Evolutionary conservation across 2,113 vertebrate genomes (phyloP).

Genomic region (Sceloporus tristichus): DNA sequence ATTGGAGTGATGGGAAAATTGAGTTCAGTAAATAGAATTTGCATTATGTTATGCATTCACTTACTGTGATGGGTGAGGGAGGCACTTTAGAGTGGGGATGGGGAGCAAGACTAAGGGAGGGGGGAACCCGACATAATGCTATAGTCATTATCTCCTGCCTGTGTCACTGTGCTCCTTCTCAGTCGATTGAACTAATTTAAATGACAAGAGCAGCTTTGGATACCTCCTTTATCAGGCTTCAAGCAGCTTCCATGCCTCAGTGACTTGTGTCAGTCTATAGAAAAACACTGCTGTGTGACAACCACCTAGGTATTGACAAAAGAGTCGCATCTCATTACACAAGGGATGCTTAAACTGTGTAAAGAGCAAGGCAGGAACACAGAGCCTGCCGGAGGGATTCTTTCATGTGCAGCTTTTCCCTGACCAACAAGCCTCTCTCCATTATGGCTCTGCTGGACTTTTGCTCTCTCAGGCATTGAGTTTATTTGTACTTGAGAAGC

Average conservation of each 20-base stretch:
- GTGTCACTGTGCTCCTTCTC: constrained; percentile 7
- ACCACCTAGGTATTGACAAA: constrained; percentile 18
- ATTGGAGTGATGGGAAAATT: constrained; percentile 15
- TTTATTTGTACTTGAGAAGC: constrained; percentile 3
- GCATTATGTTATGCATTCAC: constrained; percentile 25
- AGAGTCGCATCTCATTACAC: background rate
- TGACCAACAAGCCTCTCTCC: background rate
- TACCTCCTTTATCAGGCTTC: constrained; percentile 37
- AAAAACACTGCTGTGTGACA: constrained; percentile 1
- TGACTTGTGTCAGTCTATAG: constrained; percentile 15
- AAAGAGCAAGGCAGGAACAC: background rate
- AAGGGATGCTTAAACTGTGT: background rate
- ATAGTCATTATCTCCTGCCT: constrained; percentile 14
- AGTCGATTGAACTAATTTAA: constrained; percentile 31
- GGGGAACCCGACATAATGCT: background rate
- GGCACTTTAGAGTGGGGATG: background rate
- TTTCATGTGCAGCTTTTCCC: background rate
- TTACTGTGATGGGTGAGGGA: background rate
- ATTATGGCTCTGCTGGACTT: background rate
- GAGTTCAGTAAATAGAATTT: constrained; percentile 46
- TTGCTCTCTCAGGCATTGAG: background rate
- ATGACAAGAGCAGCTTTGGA: constrained; percentile 25
- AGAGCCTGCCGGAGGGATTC: background rate
- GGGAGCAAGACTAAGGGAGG: background rate
- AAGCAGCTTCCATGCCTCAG: constrained; percentile 18